Conservation (phyloP, 1,140 invertebrate species). For the Cydia splendana region DNA sequence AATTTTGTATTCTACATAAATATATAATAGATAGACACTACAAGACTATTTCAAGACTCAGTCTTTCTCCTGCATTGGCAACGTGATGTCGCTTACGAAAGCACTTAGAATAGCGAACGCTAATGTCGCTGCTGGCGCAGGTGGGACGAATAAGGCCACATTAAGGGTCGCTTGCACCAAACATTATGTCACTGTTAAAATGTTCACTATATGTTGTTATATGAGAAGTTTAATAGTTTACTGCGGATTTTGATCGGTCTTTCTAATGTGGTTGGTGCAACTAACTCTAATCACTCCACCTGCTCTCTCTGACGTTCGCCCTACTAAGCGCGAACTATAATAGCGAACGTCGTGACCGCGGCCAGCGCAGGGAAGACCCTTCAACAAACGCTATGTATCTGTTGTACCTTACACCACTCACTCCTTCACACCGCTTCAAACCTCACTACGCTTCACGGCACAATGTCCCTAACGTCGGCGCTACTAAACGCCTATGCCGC, state of each 20-base stretch:
- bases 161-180: no score
- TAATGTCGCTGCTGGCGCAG: not conserved
- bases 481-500: not conserved
- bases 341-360: no score
- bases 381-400: not conserved
- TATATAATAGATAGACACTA: not conserved
- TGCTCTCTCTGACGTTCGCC: not conserved
- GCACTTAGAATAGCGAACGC: not conserved
- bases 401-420: not conserved
- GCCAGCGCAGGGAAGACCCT: not conserved
- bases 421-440: slow-evolving; percentile 1
- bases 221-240: no score
- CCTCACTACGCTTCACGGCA: not conserved
- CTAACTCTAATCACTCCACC: no score
- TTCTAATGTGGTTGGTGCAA: no score
- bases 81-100: not conserved
- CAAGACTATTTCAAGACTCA: not conserved
- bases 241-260: no score
- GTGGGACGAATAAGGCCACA: not conserved
- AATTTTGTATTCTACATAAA: not conserved
- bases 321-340: no score
- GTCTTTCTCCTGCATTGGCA: not conserved
- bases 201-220: no score
- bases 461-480: not conserved
- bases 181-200: no score